Conservation (phyloP, 2,797 vertebrate genomes). For the Acomys russatus region DNA sequence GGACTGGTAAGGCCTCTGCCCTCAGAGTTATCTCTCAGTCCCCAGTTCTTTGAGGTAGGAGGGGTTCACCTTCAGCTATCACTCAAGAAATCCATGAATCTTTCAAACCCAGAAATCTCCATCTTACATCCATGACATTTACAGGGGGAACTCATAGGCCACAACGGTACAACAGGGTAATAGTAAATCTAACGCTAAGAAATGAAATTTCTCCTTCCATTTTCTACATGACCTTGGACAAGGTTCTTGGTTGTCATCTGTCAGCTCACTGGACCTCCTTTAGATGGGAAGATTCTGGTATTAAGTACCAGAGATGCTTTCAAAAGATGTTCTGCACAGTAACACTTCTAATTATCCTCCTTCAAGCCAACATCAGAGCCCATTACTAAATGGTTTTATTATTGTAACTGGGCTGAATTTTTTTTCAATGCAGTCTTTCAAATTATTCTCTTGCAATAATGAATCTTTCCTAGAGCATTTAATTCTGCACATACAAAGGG, state of each 20-base stretch:
- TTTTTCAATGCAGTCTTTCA: slow-evolving; percentile 61
- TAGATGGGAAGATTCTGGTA: slow-evolving; percentile 32
- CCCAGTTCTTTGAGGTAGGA: background rate
- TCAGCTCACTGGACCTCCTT: background rate
- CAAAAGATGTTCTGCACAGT: slow-evolving; percentile 55
- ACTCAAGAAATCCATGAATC: background rate
- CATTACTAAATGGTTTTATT: slow-evolving; percentile 78
- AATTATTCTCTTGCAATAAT: slow-evolving; percentile 70
- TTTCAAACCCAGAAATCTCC: slow-evolving; percentile 4
- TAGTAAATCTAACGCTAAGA: slow-evolving; percentile 57
- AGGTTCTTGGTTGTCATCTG: slow-evolving; percentile 44
- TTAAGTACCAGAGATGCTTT: slow-evolving; percentile 65
- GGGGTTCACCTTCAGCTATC: slow-evolving; percentile 19
- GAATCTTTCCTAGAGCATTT: slow-evolving; percentile 72
- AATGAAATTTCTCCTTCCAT: slow-evolving; percentile 48
- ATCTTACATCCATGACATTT: slow-evolving; percentile 56
- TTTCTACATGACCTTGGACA: slow-evolving; percentile 67
- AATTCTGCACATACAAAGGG: slow-evolving; percentile 70
- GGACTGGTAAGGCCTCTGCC: background rate
- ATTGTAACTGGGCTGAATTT: slow-evolving; percentile 68
- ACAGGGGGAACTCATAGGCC: slow-evolving; percentile 1
- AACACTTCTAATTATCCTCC: slow-evolving; percentile 73
- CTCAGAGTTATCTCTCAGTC: background rate
- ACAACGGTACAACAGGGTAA: background rate
- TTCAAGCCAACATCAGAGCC: slow-evolving; percentile 50